These are phyloP conservation scores for Troilus luridus DNA, from an alignment of 2,888 invertebrate genomes.

Conservation along the genomic window DNA sequence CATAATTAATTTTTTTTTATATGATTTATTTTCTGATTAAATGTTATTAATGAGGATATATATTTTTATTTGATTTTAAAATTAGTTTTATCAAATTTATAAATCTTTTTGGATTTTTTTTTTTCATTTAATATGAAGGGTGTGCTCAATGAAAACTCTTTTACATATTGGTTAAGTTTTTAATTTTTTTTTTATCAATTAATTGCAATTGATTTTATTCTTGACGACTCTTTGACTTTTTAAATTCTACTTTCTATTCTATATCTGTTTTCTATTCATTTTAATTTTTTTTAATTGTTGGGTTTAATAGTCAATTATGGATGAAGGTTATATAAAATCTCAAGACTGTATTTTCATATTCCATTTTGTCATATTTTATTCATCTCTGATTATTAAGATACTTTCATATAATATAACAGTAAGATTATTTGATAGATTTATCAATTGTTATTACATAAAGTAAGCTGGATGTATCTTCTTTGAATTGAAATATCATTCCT, in stretches of 20 bases:
- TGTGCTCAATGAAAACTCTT: neutral
- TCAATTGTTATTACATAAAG: neutral
- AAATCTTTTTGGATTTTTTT: neutral
- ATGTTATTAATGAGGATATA: neutral
- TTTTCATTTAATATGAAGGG: neutral
- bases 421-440: neutral
- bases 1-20: neutral
- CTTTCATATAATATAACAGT: neutral
- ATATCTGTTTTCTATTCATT: neutral
- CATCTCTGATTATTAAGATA: neutral
- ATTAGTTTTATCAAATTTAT: neutral
- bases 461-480: neutral
- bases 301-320: neutral
- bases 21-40: neutral
- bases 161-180: neutral
- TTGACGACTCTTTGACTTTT: constrained; percentile 18
- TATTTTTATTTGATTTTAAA: constrained; percentile 8
- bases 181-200: neutral
- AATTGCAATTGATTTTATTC: neutral
- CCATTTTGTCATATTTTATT: neutral
- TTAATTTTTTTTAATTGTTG: neutral
- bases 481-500: neutral
- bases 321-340: neutral
- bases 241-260: neutral
- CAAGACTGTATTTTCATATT: neutral